A percentile compares a stretch with the other conserved stretches of the same genome.
These are phyloP conservation scores for Lucinisca nassula DNA, from an alignment of 2,888 invertebrate genomes.

Conservation along the genomic window DNA sequence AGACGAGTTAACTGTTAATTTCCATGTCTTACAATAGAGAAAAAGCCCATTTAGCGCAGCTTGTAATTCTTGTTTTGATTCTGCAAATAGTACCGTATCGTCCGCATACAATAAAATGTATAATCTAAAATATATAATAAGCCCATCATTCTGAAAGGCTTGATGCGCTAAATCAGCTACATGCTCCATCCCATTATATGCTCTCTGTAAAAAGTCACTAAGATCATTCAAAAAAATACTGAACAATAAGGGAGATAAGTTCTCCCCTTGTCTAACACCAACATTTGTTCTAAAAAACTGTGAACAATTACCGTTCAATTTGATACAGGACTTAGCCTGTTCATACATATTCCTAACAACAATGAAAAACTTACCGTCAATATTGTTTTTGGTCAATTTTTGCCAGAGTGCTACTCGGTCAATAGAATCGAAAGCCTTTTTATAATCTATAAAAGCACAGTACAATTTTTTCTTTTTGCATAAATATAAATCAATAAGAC, in stretches of 20 bases:
- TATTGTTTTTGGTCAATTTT: background rate
- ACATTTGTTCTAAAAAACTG: too few species aligned
- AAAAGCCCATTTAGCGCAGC: background rate
- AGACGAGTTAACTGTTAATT: background rate
- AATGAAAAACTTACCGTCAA: background rate
- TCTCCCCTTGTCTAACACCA: too few species aligned
- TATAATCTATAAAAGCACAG: background rate
- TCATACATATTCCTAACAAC: background rate
- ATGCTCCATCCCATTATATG: background rate
- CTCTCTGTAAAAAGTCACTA: too few species aligned
- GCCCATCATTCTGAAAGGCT: background rate
- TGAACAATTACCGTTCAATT: background rate
- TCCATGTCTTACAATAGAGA: conserved; percentile 1
- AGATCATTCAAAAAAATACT: too few species aligned
- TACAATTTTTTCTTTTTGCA: background rate
- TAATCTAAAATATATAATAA: background rate
- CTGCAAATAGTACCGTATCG: background rate
- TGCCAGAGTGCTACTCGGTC: background rate
- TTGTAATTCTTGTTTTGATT: background rate
- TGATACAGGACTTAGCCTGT: background rate
- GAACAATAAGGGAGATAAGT: too few species aligned
- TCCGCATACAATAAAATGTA: background rate
- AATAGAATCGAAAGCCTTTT: background rate
- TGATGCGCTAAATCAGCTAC: background rate
- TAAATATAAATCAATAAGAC: background rate